A percentile compares a stretch with the other conserved stretches of the same genome.
phyloP scores from a whole-genome alignment of 2,888 invertebrate species.

The Pristionchus entomophagus region DNA sequence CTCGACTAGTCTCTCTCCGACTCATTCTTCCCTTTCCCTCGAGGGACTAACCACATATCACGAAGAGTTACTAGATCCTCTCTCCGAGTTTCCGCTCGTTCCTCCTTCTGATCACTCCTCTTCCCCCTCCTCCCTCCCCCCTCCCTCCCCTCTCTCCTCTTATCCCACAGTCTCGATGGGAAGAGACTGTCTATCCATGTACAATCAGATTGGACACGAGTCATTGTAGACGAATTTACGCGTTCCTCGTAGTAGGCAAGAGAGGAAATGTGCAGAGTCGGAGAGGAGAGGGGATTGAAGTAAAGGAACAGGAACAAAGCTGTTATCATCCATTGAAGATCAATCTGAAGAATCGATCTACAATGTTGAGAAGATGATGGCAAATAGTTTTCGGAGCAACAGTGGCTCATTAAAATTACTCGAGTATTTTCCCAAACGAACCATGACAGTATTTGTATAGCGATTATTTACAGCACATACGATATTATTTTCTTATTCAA shows the following conservation, averaged over 20 bases:
- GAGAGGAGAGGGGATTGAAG: background rate
- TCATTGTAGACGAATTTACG: slow-evolving; percentile 17
- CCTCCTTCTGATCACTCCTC: background rate
- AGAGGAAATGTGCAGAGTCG: background rate
- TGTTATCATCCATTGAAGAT: background rate
- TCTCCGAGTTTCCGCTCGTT: background rate
- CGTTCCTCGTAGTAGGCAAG: background rate
- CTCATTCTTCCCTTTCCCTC: background rate
- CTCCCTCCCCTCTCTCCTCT: background rate
- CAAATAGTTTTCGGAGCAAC: no score
- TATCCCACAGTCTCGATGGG: background rate
- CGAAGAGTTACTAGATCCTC: slow-evolving; percentile 18
- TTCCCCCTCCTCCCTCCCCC: background rate
- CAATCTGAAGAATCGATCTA: no score
- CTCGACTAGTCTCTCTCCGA: background rate
- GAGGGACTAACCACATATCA: slow-evolving; percentile 38
- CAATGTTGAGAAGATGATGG: no score
- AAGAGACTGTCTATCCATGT: background rate
- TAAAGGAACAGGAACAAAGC: background rate
- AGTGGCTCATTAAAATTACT: no score
- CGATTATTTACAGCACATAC: no score
- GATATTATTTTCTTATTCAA: no score
- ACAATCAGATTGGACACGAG: slow-evolving; percentile 9
- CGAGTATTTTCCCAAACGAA: no score
- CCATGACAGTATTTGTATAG: no score